Conservation (phyloP, 2,113 vertebrate species). For the Acanthisitta chloris region DNA sequence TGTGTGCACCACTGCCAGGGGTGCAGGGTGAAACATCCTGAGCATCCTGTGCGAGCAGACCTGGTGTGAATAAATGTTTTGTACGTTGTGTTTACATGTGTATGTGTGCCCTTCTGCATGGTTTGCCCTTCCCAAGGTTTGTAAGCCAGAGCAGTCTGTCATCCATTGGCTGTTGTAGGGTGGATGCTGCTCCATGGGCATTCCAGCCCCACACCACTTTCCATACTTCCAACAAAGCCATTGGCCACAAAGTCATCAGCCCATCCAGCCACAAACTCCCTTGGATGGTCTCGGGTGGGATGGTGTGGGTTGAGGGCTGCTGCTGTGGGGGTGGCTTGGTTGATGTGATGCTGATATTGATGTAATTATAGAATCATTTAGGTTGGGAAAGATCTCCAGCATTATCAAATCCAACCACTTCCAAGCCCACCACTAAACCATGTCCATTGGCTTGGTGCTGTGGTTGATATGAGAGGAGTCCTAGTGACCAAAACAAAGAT, state of each 20-base stretch:
- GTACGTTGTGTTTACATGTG: not conserved
- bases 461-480: not conserved
- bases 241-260: accelerated
- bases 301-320: not conserved
- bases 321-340: not conserved
- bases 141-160: too few relatives aligned
- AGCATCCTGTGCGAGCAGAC: not conserved
- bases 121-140: not conserved
- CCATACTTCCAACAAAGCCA: not conserved
- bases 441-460: not conserved
- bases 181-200: accelerated
- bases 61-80: slow-evolving; percentile 69
- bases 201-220: accelerated
- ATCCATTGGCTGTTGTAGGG: accelerated
- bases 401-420: not conserved
- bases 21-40: not conserved
- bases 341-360: accelerated
- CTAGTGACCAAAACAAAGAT: not conserved
- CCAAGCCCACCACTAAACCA: not conserved
- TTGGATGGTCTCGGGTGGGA: accelerated
- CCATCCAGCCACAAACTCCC: accelerated
- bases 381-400: not conserved
- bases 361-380: not conserved
- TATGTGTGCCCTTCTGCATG: accelerated
- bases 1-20: not conserved